phyloP scores from a whole-genome alignment of 2,888 invertebrate genomes.

The Philonicus albiceps region DNA sequence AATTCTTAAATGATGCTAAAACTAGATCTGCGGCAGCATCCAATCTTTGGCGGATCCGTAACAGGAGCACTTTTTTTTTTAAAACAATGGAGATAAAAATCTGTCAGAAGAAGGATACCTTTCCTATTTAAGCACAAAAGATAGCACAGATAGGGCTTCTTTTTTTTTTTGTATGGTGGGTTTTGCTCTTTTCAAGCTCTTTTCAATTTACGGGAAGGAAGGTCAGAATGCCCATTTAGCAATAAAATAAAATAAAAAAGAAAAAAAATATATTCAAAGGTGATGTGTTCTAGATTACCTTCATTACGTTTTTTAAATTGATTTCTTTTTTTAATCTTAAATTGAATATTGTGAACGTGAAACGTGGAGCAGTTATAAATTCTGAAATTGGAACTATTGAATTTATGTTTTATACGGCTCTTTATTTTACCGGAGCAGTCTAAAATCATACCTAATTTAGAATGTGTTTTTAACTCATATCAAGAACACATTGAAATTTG shows the following conservation, averaged over 20 bases:
- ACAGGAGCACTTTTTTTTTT: not conserved
- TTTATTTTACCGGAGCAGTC: not conserved
- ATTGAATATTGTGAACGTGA: not conserved
- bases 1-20: not conserved
- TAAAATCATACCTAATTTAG: not conserved
- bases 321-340: not conserved
- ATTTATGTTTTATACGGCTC: not conserved
- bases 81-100: not conserved
- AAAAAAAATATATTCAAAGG: not conserved
- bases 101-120: not conserved
- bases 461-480: too few species aligned
- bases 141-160: not conserved
- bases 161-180: too few species aligned
- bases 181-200: not conserved
- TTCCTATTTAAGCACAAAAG: not conserved
- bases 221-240: not conserved
- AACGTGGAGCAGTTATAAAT: not conserved
- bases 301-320: not conserved
- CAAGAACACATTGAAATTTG: too few species aligned
- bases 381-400: not conserved
- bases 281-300: not conserved
- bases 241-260: too few species aligned
- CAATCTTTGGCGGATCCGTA: not conserved
- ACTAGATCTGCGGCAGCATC: not conserved
- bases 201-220: not conserved